These are phyloP conservation scores for Centruroides sculpturatus DNA, from an alignment of 1,140 invertebrate genomes.

Conservation along the genomic window DNA sequence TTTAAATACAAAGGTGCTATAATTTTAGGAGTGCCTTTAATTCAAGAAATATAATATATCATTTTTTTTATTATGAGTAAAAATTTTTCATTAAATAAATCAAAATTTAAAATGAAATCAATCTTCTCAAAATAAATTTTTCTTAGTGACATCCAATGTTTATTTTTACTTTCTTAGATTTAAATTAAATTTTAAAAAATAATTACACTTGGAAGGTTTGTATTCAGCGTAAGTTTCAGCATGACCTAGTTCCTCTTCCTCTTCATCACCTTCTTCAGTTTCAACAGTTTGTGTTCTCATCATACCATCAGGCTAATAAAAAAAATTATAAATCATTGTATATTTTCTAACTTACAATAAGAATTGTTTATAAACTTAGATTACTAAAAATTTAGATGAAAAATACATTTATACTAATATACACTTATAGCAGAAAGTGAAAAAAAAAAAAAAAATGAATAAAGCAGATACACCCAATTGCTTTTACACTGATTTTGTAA, in stretches of 20 bases:
- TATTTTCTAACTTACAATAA: neutral
- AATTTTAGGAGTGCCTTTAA: too few relatives aligned
- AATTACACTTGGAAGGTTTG: constrained; percentile 79
- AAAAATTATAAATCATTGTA: neutral
- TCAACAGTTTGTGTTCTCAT: neutral
- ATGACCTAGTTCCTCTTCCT: constrained; percentile 89
- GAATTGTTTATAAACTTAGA: neutral
- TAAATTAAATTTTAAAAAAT: neutral
- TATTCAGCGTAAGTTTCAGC: constrained; percentile 97
- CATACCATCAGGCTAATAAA: constrained; percentile 6
- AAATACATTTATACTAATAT: too few relatives aligned
- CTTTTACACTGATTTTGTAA: too few relatives aligned
- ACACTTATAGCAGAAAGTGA: too few relatives aligned
- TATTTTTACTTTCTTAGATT: neutral
- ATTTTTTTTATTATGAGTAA: too few relatives aligned
- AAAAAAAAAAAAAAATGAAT: too few relatives aligned
- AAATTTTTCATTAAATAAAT: too few relatives aligned
- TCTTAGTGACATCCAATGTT: neutral
- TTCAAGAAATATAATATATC: too few relatives aligned
- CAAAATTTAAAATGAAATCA: neutral
- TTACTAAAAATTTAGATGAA: too few relatives aligned
- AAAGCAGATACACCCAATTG: too few relatives aligned
- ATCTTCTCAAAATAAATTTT: neutral
- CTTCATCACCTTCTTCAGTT: constrained; percentile 46
- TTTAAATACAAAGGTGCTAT: too few relatives aligned